Percentiles rank a stretch among this genome's conserved stretches.
Conservation (phyloP, 2,888 invertebrate genomes). For the Limenitis camilla region DNA sequence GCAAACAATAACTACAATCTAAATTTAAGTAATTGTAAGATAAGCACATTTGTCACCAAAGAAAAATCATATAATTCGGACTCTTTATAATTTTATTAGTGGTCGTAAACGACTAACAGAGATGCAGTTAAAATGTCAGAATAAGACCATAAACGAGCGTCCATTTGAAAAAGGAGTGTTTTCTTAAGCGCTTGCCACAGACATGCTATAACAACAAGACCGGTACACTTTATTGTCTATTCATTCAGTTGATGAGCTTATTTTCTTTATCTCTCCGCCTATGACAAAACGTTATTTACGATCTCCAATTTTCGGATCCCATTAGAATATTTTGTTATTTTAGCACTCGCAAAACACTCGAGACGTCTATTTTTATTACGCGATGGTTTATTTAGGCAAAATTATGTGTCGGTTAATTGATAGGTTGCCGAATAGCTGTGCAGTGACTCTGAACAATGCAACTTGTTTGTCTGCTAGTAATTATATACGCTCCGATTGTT, state of each 20-base stretch:
- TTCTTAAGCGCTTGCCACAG: conserved; percentile 53
- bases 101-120: conserved; percentile 57
- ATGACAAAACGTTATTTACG: conserved; percentile 61
- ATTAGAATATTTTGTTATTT: conserved; percentile 51
- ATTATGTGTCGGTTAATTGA: conserved; percentile 53
- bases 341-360: conserved; percentile 32
- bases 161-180: conserved; percentile 66
- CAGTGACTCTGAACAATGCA: conserved; percentile 65
- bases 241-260: conserved; percentile 63
- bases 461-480: conserved; percentile 32
- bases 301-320: conserved; percentile 32
- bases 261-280: conserved; percentile 55
- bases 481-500: conserved; percentile 67
- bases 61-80: conserved; percentile 53
- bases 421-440: conserved; percentile 66
- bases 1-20: too few species aligned
- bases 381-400: conserved; percentile 61
- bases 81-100: conserved; percentile 63
- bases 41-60: conserved; percentile 12
- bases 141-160: conserved; percentile 64
- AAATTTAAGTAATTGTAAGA: too few species aligned
- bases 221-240: conserved; percentile 62
- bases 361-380: conserved; percentile 19
- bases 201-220: conserved; percentile 55
- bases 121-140: conserved; percentile 68